phyloP scores from a whole-genome alignment of 2,113 vertebrate genomes.

The Spilogale gracilis region DNA sequence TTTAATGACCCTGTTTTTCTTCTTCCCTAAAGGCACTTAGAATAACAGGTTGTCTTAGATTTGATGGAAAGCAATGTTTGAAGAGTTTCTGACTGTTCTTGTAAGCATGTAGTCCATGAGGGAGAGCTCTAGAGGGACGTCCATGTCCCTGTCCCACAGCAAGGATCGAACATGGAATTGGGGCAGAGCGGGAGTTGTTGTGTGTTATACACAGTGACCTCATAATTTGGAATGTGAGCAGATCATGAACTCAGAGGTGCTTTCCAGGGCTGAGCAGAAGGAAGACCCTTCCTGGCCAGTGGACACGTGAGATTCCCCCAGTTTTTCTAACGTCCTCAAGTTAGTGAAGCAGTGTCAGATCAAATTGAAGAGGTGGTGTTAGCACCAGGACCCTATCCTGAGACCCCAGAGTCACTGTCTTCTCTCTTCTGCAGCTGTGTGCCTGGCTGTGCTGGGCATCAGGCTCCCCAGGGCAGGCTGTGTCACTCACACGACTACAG shows the following conservation, averaged over 20 bases:
- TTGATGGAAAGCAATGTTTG: neutral
- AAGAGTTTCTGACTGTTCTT: neutral
- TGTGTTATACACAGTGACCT: too few species aligned
- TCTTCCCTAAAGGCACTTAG: neutral
- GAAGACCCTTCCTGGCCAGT: neutral
- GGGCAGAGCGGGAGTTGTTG: neutral
- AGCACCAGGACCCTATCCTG: neutral
- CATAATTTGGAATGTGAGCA: neutral
- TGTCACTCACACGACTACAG: neutral
- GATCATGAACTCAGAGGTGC: neutral
- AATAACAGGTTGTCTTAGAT: neutral
- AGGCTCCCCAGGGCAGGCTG: neutral
- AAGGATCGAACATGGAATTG: neutral
- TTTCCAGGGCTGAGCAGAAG: neutral
- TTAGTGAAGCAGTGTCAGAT: neutral
- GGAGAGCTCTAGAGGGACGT: neutral
- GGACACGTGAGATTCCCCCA: neutral
- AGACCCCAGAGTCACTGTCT: neutral
- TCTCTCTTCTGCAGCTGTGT: neutral
- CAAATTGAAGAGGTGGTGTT: neutral
- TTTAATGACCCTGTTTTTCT: neutral
- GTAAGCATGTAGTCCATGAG: neutral
- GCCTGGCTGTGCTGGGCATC: too few species aligned
- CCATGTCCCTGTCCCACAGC: neutral
- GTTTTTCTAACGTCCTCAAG: neutral